phyloP scores from a whole-genome alignment of 1,140 invertebrate species.

The Nephotettix cincticeps region DNA sequence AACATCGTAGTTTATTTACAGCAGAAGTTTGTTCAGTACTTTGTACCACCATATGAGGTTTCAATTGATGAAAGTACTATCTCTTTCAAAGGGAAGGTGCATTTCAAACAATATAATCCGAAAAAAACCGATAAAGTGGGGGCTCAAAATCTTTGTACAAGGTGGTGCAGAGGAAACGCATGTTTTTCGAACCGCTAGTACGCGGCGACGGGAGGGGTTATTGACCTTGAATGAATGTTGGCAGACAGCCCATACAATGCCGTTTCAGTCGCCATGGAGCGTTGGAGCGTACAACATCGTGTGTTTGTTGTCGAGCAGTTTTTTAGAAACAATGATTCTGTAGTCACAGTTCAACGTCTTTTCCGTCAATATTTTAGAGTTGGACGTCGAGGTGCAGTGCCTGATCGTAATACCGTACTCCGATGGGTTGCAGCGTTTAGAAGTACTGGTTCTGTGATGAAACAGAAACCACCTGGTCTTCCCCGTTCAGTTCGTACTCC shows the following conservation, averaged over 20 bases:
- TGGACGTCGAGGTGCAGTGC: constrained; percentile 18
- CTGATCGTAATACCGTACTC: constrained; percentile 30
- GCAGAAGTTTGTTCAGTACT: too few species aligned
- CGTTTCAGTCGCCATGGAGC: constrained; percentile 21
- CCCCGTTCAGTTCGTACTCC: constrained; percentile 31
- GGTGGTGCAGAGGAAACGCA: constrained; percentile 17
- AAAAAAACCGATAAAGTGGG: too few species aligned
- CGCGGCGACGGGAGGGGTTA: background rate
- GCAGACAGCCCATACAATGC: constrained; percentile 24
- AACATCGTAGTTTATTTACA: too few species aligned
- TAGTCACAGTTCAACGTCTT: constrained; percentile 9
- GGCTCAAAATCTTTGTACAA: too few species aligned
- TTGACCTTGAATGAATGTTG: constrained; percentile 22
- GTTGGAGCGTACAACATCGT: constrained; percentile 24
- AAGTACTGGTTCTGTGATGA: constrained; percentile 31
- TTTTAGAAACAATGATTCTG: constrained; percentile 20
- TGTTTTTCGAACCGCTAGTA: constrained; percentile 13
- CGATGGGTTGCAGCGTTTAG: constrained; percentile 31
- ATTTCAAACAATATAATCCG: too few species aligned
- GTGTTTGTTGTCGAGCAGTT: constrained; percentile 24
- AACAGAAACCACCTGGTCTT: constrained; percentile 30
- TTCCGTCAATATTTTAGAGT: constrained; percentile 26
- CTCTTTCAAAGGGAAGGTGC: too few species aligned
- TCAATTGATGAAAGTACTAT: too few species aligned
- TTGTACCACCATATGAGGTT: too few species aligned